Conservation (phyloP, 1,140 invertebrate genomes). For the Drosophila willistoni region DNA sequence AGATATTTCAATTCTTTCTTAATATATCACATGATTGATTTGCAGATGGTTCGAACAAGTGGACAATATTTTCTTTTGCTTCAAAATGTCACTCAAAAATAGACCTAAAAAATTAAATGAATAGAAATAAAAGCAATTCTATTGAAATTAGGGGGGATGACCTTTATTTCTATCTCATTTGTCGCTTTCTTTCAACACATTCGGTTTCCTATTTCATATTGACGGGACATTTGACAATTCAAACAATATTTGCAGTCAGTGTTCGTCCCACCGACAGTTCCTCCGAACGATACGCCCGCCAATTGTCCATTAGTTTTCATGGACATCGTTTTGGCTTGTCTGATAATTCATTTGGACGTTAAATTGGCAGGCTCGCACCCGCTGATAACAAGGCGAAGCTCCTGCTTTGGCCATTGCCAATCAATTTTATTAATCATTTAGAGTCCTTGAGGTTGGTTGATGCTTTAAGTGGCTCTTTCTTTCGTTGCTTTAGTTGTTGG, state of each 20-base stretch:
- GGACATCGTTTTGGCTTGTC: slow-evolving; percentile 20
- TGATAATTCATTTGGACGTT: slow-evolving; percentile 64
- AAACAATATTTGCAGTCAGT: slow-evolving; percentile 46
- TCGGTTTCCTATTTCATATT: slow-evolving; percentile 13
- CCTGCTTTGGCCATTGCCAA: slow-evolving; percentile 46
- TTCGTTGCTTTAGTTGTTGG: slow-evolving; percentile 66
- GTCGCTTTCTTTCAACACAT: neutral
- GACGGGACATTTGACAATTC: slow-evolving; percentile 37
- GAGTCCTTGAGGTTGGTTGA: slow-evolving; percentile 9
- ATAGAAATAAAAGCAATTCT: slow-evolving; percentile 15
- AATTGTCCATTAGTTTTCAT: slow-evolving; percentile 60
- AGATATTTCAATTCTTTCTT: neutral
- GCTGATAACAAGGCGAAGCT: slow-evolving; percentile 58
- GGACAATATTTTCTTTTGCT: slow-evolving; percentile 73
- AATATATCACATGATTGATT: slow-evolving; percentile 48
- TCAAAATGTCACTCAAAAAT: slow-evolving; percentile 67
- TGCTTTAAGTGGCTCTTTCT: slow-evolving; percentile 51
- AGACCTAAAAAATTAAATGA: slow-evolving; percentile 32
- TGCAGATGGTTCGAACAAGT: slow-evolving; percentile 72
- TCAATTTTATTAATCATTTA: slow-evolving; percentile 70
- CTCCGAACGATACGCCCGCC: no score
- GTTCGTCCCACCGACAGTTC: neutral
- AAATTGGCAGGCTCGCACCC: slow-evolving; percentile 49
- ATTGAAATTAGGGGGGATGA: neutral
- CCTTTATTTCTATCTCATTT: slow-evolving; percentile 18